Evolutionary conservation across 1,140 invertebrate species (phyloP), one percentile per base, ranked within the genome.

Genomic region (Atta colombica): DNA sequence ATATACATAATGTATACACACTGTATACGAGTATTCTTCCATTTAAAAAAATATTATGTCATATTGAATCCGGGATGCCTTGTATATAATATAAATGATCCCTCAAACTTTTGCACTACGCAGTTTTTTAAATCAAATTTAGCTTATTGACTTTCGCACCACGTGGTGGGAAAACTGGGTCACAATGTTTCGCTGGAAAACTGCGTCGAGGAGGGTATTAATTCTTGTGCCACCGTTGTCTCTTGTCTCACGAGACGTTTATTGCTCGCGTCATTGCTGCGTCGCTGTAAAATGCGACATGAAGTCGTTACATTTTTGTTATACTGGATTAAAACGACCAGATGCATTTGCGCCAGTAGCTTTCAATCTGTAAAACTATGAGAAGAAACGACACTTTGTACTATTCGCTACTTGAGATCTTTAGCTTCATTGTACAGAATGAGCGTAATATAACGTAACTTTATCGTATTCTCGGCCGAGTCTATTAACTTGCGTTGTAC

Each of bases 231-330:
- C 25, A 31, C 39, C 25, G 8, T 21, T 39, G 35, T 6, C 25
- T 66, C 45, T 66, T 78, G 77, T 78, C 60, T 66, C 45, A 18
- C 21, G 39, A 31, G 60, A 39, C 16, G 39, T 78, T 78, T 66
- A 78, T 78, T 51, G 25, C 77, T 31, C 3, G 3, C 25, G 4
- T 77, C 75, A 4, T 63, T 28, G 21, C 14, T 45, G 39, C 10
- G 18, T 35, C 28, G 25, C 49, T 66, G 39, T 78, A 78, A 78
- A 78, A 66, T 28, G 45, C 18, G 25, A 51, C 49, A 18, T 31
- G 18, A 31, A 66, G 77, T 78, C 45, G 18, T 78, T 49, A 66
- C 25, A 28, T 78, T 78, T 66, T 66, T 78, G 45, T 66, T 78
- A n/a, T 16, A 49, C 39, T 28, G 14, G 25, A 66, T 49, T 65